Conservation (phyloP, 2,113 vertebrate species). For the Vimba vimba region DNA sequence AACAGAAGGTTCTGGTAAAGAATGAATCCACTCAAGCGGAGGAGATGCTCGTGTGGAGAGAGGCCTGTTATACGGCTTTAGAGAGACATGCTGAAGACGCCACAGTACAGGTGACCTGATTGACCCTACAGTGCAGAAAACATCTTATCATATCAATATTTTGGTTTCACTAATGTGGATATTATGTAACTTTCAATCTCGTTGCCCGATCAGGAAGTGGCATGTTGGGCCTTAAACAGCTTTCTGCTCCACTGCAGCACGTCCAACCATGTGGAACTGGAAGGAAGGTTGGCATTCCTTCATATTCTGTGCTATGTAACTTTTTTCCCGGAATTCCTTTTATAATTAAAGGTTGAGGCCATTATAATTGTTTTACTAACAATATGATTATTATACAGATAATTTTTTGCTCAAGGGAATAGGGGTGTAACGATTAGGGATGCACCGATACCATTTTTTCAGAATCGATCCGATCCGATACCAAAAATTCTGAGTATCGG, state of each 20-base stretch:
- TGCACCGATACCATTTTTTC: no score
- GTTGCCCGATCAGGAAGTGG: conserved; percentile 81
- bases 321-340: neutral
- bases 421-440: no score
- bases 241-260: conserved; percentile 84
- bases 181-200: neutral
- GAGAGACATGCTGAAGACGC: conserved; percentile 81
- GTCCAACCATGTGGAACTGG: conserved; percentile 81
- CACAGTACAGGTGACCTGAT: conserved; percentile 82
- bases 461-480: no score
- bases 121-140: no score
- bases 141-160: neutral
- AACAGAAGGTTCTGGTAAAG: conserved; percentile 61
- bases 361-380: no score
- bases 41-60: conserved; percentile 84
- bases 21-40: conserved; percentile 81
- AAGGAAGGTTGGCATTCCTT: conserved; percentile 75
- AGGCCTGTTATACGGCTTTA: conserved; percentile 84
- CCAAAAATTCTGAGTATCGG: no score
- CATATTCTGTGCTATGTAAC: neutral
- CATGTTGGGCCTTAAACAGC: conserved; percentile 90
- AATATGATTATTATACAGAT: no score
- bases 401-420: no score
- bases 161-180: neutral
- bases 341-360: neutral